Conservation (phyloP, 2,113 vertebrate species). For the Nymphicus hollandicus region DNA sequence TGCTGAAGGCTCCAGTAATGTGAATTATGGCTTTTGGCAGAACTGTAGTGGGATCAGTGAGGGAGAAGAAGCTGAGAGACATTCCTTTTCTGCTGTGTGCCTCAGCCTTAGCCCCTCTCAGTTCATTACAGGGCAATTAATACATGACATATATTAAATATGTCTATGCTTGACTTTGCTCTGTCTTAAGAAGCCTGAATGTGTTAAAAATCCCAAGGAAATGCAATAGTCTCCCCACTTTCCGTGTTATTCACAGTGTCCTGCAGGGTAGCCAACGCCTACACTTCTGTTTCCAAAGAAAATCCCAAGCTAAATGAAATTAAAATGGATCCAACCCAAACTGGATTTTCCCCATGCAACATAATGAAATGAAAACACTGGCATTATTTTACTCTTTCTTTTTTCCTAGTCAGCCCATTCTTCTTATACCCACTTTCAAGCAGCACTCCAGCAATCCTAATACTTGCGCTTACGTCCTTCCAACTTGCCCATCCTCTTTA, state of each 20-base stretch:
- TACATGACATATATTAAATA: background rate
- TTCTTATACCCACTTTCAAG: background rate
- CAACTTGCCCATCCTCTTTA: constrained; percentile 23
- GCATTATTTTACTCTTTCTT: background rate
- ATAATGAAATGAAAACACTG: background rate
- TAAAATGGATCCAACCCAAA: background rate
- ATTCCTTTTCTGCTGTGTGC: background rate
- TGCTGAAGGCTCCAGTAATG: background rate
- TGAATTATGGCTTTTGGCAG: background rate
- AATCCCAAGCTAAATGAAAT: background rate
- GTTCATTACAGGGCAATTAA: background rate
- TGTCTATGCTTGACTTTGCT: background rate
- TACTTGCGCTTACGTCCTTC: background rate
- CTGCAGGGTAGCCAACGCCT: background rate
- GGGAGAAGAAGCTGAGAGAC: background rate
- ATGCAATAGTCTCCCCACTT: background rate
- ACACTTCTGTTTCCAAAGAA: background rate
- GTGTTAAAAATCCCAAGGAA: background rate
- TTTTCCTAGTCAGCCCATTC: background rate
- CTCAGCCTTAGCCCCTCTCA: background rate
- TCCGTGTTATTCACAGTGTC: background rate
- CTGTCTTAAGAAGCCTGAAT: background rate
- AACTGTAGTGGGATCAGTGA: background rate
- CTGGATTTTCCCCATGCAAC: background rate
- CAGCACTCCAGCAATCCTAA: background rate